Percentiles rank a stretch among this genome's conserved stretches.
phyloP scores from a whole-genome alignment of 2,113 vertebrate genomes.

The Chaetorhynchus papuensis region DNA sequence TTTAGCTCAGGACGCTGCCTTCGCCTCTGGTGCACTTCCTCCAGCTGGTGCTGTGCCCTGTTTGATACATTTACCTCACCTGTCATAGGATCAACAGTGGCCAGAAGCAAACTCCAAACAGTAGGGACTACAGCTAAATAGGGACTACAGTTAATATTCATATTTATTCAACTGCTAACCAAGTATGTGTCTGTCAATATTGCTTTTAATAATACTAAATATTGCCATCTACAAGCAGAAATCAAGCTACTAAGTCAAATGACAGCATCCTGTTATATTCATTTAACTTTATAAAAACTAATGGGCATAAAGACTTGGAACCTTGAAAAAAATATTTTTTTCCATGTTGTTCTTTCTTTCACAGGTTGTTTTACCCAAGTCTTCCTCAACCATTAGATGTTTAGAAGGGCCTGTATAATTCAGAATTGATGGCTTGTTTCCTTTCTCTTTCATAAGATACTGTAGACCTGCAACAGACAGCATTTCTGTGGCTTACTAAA shows the following conservation, averaged over 20 bases:
- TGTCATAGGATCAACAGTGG: not conserved
- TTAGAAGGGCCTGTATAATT: not conserved
- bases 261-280: not conserved
- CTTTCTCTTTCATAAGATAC: not conserved
- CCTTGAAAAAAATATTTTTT: not conserved
- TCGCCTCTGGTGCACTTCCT: not conserved
- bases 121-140: rapidly evolving
- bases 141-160: rapidly evolving
- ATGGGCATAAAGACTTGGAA: not conserved
- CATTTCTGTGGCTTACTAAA: not conserved
- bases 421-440: not conserved
- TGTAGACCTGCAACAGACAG: not conserved
- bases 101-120: not conserved
- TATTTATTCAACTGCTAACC: not conserved
- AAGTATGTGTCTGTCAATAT: rapidly evolving
- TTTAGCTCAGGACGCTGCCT: not conserved
- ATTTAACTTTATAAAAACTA: not conserved
- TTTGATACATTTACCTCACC: not conserved
- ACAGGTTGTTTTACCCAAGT: not conserved
- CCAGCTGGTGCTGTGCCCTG: rapidly evolving
- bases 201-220: not conserved
- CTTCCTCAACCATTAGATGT: not conserved
- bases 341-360: not conserved
- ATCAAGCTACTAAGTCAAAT: not conserved
- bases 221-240: not conserved